Base-by-base conservation (phyloP, 2,888 invertebrate species). In the Papilio protenor region DNA sequence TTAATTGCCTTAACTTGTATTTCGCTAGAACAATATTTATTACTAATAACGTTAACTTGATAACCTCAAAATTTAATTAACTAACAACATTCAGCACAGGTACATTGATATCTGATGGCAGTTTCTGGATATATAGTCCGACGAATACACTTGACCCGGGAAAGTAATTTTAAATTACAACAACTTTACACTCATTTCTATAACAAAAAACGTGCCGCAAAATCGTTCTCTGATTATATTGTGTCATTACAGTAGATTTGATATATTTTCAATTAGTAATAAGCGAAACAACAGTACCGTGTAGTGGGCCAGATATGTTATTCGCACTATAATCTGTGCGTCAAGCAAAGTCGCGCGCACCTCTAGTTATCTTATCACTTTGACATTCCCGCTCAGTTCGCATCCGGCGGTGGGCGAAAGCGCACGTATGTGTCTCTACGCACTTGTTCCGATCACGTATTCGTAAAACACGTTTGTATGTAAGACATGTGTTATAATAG, bases 311-410 rank as follows among this genome's bases (percentile, higher is more conserved):
- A 59, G 61, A 61, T 5, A 5, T 5, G 27, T 61, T 16, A 4
- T 27, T 61, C 16, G 27, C 27, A 16, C 61, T 61, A 61, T 16
- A 59, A 8, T 16, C 8, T 45, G 66, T 21, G 66, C 45, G 66
- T 69, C 45, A 45, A 40, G 45, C 66, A 18, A 72, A 61, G 49
- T 61, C 73, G 69, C 61, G 40, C 72, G 79, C 78, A 81, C 73
- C 84, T 82, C 79, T 74, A 77, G 70, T 80, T 84, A 83, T 84
- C 84, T 86, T 86, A 87, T 87, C 87, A 85, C 74, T 82, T 71
- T 81, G 81, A 79, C 82, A 81, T 83, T 83, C 82, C 79, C 82
- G 81, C 74, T 80, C 81, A 87, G 87, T 87, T 75, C 79, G 80
- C 81, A 79, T 78, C 72, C 79, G 79, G 79, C 78, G 71, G 78